Percentiles rank a stretch among this genome's conserved stretches.
These are phyloP conservation scores for Theodoxus fluviatilis DNA, from an alignment of 2,888 invertebrate species.

Conservation along the genomic window DNA sequence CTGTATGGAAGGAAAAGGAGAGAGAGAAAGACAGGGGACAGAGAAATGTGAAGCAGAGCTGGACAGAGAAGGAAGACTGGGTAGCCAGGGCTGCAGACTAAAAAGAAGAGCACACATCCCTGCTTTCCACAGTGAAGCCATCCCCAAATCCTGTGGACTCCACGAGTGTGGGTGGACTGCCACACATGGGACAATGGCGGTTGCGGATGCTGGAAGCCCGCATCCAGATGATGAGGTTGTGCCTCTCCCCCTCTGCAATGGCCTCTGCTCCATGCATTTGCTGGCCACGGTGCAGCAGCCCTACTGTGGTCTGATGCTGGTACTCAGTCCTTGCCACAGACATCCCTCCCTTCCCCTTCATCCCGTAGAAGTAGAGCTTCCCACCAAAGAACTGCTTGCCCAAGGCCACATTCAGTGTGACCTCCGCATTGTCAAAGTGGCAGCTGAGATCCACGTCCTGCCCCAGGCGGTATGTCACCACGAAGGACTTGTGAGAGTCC, in stretches of 20 bases:
- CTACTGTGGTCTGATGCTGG: conserved; percentile 52
- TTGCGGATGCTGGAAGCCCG: conserved; percentile 65
- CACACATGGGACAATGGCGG: conserved; percentile 66
- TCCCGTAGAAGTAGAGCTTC: conserved; percentile 63
- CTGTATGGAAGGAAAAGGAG: too few species aligned
- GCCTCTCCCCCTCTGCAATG: conserved; percentile 61
- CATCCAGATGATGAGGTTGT: conserved; percentile 67
- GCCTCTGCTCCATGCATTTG: conserved; percentile 66
- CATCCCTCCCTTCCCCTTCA: conserved; percentile 44
- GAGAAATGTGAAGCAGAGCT: too few species aligned
- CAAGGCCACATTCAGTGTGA: conserved; percentile 66
- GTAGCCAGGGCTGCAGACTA: too few species aligned
- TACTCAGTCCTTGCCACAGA: conserved; percentile 32
- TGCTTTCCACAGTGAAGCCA: too few species aligned
- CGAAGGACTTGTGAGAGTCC: conserved; percentile 67
- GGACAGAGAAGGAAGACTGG: too few species aligned
- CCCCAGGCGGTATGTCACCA: conserved; percentile 62
- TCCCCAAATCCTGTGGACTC: conserved; percentile 54
- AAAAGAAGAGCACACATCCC: too few species aligned
- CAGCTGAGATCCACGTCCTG: conserved; percentile 63
- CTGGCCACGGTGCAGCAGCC: conserved; percentile 65
- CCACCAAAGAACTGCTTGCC: conserved; percentile 63
- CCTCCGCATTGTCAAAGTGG: conserved; percentile 68
- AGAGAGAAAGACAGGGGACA: too few species aligned
- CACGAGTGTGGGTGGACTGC: conserved; percentile 53